A percentile compares a stretch with the other conserved stretches of the same genome.
Conservation (phyloP, 1,140 invertebrate genomes). For the Philopotamus ludificatus region DNA sequence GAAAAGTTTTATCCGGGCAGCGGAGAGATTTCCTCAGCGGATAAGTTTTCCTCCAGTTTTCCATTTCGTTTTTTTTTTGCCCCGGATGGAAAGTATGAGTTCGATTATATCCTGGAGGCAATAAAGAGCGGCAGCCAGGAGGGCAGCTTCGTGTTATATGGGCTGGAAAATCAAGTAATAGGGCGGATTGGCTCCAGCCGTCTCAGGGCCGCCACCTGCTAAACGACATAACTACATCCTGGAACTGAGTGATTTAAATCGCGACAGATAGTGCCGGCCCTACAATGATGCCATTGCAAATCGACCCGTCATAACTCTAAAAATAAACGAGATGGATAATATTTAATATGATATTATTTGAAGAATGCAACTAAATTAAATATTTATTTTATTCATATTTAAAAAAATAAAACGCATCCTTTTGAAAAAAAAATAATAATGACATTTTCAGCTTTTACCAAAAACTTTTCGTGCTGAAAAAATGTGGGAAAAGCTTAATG, state of each 20-base stretch:
- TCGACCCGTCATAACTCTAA: no score
- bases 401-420: no score
- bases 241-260: conserved; percentile 24
- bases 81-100: conserved; percentile 30
- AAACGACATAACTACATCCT: conserved; percentile 31
- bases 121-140: conserved; percentile 29
- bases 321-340: no score
- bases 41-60: conserved; percentile 27
- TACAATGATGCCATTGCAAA: no score
- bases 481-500: no score
- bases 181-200: conserved; percentile 30
- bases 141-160: conserved; percentile 32
- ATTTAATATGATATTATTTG: conserved; percentile 1
- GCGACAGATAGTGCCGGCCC: background rate
- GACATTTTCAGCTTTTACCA: no score
- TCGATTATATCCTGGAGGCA: conserved; percentile 38
- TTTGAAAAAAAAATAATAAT: no score
- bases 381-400: no score
- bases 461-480: no score
- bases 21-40: conserved; percentile 15
- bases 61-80: conserved; percentile 21
- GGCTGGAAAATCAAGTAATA: conserved; percentile 39
- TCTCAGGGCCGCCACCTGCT: conserved; percentile 34
- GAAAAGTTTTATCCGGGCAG: conserved; percentile 13
- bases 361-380: background rate